Conservation (phyloP, 2,888 invertebrate genomes). For the Lycocerus yunnanus region DNA sequence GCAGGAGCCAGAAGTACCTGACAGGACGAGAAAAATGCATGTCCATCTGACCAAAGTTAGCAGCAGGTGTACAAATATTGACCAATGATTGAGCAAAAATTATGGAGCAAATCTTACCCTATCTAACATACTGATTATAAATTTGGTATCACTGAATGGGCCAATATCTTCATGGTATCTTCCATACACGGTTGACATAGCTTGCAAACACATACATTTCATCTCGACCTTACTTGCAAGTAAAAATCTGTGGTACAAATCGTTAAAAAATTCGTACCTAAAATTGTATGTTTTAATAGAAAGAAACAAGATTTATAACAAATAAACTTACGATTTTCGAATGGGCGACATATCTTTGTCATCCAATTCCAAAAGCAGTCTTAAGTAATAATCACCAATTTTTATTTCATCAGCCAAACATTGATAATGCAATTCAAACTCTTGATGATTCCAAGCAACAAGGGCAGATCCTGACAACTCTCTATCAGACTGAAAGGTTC, state of each 20-base stretch:
- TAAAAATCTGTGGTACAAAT: slow-evolving; percentile 96
- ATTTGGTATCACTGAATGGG: slow-evolving; percentile 94
- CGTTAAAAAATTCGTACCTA: slow-evolving; percentile 96
- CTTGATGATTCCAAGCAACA: slow-evolving; percentile 97
- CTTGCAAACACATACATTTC: slow-evolving; percentile 97
- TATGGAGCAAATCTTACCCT: slow-evolving; percentile 64
- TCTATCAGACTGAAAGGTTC: slow-evolving; percentile 86
- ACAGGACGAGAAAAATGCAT: background rate
- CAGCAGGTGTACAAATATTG: background rate
- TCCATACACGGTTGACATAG: slow-evolving; percentile 97
- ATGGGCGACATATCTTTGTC: slow-evolving; percentile 84
- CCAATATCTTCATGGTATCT: slow-evolving; percentile 96
- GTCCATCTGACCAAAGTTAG: background rate
- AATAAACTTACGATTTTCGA: slow-evolving; percentile 79
- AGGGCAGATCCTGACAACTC: slow-evolving; percentile 81
- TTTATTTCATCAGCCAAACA: slow-evolving; percentile 95
- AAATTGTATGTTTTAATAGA: slow-evolving; percentile 39
- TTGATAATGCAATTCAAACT: slow-evolving; percentile 93
- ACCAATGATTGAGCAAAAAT: background rate
- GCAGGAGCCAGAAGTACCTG: background rate
- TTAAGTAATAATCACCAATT: slow-evolving; percentile 97
- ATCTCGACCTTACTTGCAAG: slow-evolving; percentile 90
- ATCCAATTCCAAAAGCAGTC: slow-evolving; percentile 90
- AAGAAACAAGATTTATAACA: background rate
- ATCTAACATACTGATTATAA: slow-evolving; percentile 93